Evolutionary conservation across 2,113 vertebrate species (phyloP), one percentile per base, ranked within the genome.

Genomic region (Chaenogobius annularis): DNA sequence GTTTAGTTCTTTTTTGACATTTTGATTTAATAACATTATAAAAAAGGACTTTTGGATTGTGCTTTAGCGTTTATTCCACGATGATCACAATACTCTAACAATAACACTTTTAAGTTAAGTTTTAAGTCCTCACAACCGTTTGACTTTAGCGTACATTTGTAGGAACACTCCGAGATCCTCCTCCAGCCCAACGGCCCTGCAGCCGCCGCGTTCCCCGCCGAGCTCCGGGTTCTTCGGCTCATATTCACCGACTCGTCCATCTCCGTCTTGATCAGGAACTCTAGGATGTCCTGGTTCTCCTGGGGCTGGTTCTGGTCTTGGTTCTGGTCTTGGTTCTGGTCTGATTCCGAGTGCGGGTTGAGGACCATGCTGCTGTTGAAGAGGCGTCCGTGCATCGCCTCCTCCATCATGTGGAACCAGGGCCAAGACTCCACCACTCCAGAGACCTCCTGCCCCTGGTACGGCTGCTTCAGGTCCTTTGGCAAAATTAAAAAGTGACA

Each of bases 351-450:
- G 10, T 88, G 85, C 0, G 83, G 86, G 46, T 80, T 81, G 35
- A 92, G 86, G 43, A 87, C 85, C 78, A 91, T 63, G 77, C 48
- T 79, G 72, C 85, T 82, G 86, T 86, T 92, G 79, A 78, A 92
- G 12, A 92, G 90, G 1, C 88, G 89, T 3, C 90, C 90, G 62
- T 88, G 87, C 88, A 94, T 89, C 52, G 92, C 91, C 26, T 93
- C 91, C 0, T 93, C 92, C 93, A 93, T 91, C 64, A 93, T 90
- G 82, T 92, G 89, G 77, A 91, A 93, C 92, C 92, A 94, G 17
- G 90, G 92, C 93, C 93, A 93, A 1, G 92, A 92, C 75, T 93
- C 90, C 17, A 89, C 79, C 0, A 73, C 82, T 7, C 79, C 80
- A 0, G 75, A 46, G 48, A 40, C 66, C 56, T 93, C 91, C 83